phyloP scores from a whole-genome alignment of 2,888 invertebrate species.

The Charanyca ferruginea region DNA sequence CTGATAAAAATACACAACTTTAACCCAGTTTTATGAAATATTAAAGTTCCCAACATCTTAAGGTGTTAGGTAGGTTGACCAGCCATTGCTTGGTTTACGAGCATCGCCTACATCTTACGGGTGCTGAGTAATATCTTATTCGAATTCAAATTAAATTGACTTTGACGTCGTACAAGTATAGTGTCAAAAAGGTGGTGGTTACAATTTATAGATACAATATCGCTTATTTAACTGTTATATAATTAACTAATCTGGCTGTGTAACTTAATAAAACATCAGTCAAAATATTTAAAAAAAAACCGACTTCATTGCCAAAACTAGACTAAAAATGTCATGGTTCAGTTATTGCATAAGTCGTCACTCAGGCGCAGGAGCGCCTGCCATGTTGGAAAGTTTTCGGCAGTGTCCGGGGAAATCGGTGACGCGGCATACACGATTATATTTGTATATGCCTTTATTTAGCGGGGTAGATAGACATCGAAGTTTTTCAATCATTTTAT shows the following conservation, averaged over 20 bases:
- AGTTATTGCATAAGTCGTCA: slow-evolving; percentile 73
- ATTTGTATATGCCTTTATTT: slow-evolving; percentile 51
- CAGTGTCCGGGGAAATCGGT: slow-evolving; percentile 83
- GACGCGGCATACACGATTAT: slow-evolving; percentile 61
- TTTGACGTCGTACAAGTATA: slow-evolving; percentile 53
- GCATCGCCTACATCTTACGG: slow-evolving; percentile 28
- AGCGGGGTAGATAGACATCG: slow-evolving; percentile 18
- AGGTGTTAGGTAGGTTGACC: slow-evolving; percentile 4
- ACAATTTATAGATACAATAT: slow-evolving; percentile 13
- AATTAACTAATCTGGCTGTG: neutral
- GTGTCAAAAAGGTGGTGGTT: slow-evolving; percentile 41
- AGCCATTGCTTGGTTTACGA: slow-evolving; percentile 28
- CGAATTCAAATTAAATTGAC: slow-evolving; percentile 45
- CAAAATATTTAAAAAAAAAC: neutral
- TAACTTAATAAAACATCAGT: neutral
- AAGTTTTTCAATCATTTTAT: too few species aligned
- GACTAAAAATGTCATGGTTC: slow-evolving; percentile 56
- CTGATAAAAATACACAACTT: neutral
- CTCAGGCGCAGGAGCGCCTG: slow-evolving; percentile 73
- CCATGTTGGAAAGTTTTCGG: slow-evolving; percentile 83
- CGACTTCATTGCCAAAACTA: slow-evolving; percentile 8
- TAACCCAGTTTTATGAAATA: neutral
- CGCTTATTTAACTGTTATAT: neutral
- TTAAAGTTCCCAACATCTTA: slow-evolving; percentile 3
- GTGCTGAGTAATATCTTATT: slow-evolving; percentile 51